Percentiles rank a stretch among this genome's conserved stretches.
These are phyloP conservation scores for Plectrocnemia conspersa DNA, from an alignment of 1,140 invertebrate genomes.

Conservation along the genomic window DNA sequence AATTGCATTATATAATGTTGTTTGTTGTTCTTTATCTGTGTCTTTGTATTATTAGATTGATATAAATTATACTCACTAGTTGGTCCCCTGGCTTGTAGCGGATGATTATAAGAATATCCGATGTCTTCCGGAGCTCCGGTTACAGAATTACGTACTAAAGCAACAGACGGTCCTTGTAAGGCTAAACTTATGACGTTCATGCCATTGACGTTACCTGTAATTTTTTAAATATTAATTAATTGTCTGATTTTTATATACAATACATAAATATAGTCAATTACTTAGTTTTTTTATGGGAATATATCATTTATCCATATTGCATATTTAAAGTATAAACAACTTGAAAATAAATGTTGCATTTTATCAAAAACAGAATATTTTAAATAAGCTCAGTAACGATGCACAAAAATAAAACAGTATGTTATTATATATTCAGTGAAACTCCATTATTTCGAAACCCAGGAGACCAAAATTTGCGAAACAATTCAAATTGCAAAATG, in stretches of 20 bases:
- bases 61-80: slow-evolving; percentile 42
- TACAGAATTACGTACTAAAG: slow-evolving; percentile 33
- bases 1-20: too few relatives aligned
- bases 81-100: slow-evolving; percentile 47
- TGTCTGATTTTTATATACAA: background rate
- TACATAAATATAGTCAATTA: background rate
- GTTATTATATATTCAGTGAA: too few relatives aligned
- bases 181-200: slow-evolving; percentile 66
- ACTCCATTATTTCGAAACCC: too few relatives aligned
- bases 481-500: too few relatives aligned
- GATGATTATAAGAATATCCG: slow-evolving; percentile 37
- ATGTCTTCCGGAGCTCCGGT: slow-evolving; percentile 34
- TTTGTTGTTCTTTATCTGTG: too few relatives aligned
- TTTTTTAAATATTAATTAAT: background rate
- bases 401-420: too few relatives aligned
- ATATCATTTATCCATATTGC: background rate
- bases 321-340: too few relatives aligned
- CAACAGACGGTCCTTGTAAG: slow-evolving; percentile 50
- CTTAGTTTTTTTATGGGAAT: background rate
- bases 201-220: slow-evolving; percentile 59
- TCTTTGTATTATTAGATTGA: too few relatives aligned
- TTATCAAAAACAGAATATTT: background rate
- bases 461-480: too few relatives aligned
- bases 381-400: too few relatives aligned
- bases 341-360: background rate